phyloP scores from a whole-genome alignment of 2,888 invertebrate species.

The Machimus rusticus region DNA sequence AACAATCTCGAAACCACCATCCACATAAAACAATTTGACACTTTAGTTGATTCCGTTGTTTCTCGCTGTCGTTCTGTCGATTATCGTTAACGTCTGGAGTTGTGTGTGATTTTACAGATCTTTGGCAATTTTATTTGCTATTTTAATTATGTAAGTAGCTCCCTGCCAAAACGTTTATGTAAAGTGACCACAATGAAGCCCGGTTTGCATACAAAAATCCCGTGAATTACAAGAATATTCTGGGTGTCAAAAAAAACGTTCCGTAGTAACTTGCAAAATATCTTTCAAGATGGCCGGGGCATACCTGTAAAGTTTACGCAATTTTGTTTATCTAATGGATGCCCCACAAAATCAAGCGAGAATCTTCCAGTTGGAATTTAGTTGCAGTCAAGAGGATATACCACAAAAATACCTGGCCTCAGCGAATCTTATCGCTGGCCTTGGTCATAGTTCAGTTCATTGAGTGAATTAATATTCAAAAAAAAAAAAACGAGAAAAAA shows the following conservation, averaged over 20 bases:
- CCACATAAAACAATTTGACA: constrained; percentile 10
- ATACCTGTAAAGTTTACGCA: constrained; percentile 32
- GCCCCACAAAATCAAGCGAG: background rate
- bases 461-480: constrained; percentile 9
- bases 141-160: constrained; percentile 43
- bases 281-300: constrained; percentile 46
- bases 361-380: background rate
- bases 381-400: background rate
- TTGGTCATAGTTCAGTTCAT: constrained; percentile 12
- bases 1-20: background rate
- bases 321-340: constrained; percentile 33
- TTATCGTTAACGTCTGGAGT: constrained; percentile 41
- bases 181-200: background rate
- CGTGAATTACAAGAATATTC: background rate
- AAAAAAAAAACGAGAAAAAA: background rate
- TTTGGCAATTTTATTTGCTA: constrained; percentile 40
- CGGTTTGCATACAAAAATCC: background rate
- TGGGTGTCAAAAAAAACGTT: constrained; percentile 7
- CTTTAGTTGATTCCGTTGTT: constrained; percentile 39
- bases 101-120: constrained; percentile 41
- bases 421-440: background rate
- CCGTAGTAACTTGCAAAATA: constrained; percentile 1
- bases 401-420: background rate
- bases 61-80: constrained; percentile 35
- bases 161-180: background rate